These are phyloP conservation scores for Eumaeus atala DNA, from an alignment of 1,140 invertebrate genomes.

Conservation along the genomic window DNA sequence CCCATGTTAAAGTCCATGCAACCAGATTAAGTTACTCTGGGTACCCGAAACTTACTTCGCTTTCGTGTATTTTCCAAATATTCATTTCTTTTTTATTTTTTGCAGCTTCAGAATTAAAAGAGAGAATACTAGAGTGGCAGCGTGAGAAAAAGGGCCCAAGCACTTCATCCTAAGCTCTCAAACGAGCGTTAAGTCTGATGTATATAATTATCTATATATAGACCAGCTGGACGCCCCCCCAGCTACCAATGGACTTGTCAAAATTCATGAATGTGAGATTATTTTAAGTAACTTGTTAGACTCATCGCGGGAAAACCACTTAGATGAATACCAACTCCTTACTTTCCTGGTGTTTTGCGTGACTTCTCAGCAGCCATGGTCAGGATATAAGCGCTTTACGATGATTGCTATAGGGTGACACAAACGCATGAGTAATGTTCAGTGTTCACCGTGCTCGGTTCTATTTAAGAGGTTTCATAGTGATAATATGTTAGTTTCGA, in stretches of 20 bases:
- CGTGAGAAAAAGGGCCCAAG: conserved; percentile 76
- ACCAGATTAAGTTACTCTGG: no score
- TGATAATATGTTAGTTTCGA: neutral
- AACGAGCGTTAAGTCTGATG: conserved; percentile 51
- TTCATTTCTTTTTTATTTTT: conserved; percentile 28
- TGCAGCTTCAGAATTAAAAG: conserved; percentile 83
- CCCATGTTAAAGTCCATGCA: no score
- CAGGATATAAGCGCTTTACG: no score
- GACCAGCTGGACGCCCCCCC: conserved; percentile 47
- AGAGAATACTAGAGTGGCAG: conserved; percentile 87
- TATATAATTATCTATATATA: conserved; percentile 58
- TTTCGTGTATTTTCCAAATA: neutral
- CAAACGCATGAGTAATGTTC: no score
- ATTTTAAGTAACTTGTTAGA: conserved; percentile 22
- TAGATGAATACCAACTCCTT: neutral
- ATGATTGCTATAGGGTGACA: no score
- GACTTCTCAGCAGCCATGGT: no score
- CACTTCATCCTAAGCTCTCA: conserved; percentile 51
- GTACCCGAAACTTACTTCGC: no score
- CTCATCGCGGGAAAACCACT: conserved; percentile 5
- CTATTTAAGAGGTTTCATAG: neutral
- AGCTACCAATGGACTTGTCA: conserved; percentile 51
- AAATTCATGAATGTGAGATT: conserved; percentile 56
- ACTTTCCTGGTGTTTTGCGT: no score
- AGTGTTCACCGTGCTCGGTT: no score